phyloP scores from a whole-genome alignment of 2,888 invertebrate genomes.

The Melieria picta region DNA sequence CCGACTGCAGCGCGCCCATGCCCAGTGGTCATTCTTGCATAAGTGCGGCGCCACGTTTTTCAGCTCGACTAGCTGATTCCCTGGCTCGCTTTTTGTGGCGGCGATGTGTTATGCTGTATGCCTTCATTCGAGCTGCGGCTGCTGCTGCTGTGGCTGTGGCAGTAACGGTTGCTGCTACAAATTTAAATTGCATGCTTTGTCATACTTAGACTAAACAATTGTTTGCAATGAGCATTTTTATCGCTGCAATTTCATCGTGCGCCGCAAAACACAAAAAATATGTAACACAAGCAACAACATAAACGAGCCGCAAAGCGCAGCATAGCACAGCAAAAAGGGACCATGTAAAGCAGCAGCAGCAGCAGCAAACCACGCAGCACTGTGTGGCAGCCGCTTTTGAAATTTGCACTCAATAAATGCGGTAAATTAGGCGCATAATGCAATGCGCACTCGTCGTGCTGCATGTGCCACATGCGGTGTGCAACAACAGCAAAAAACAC shows the following conservation, averaged over 20 bases:
- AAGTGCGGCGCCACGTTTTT: constrained; percentile 10
- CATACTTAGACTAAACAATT: constrained; percentile 39
- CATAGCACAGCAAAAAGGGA: not conserved
- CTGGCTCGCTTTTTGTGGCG: not conserved
- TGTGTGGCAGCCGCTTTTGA: constrained; percentile 23
- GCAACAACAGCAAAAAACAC: too few relatives aligned
- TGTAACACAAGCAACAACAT: too few relatives aligned
- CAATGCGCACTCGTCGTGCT: too few relatives aligned
- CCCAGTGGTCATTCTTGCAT: constrained; percentile 36
- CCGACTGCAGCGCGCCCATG: constrained; percentile 24
- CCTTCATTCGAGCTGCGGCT: not conserved
- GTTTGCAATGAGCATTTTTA: constrained; percentile 38
- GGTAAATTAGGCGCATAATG: constrained; percentile 31
- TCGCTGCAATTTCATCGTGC: constrained; percentile 36
- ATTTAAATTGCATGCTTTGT: constrained; percentile 38
- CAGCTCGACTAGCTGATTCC: not conserved
- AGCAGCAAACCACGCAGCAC: constrained; percentile 14
- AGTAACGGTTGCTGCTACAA: not conserved
- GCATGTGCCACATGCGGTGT: too few relatives aligned
- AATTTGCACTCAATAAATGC: constrained; percentile 38
- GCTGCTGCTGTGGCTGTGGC: not conserved
- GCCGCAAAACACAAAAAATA: constrained; percentile 13
- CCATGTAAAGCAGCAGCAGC: constrained; percentile 24
- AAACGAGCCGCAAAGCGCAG: too few relatives aligned
- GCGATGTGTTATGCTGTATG: not conserved